phyloP scores from a whole-genome alignment of 2,888 invertebrate genomes.

The Sialis fuliginosa region DNA sequence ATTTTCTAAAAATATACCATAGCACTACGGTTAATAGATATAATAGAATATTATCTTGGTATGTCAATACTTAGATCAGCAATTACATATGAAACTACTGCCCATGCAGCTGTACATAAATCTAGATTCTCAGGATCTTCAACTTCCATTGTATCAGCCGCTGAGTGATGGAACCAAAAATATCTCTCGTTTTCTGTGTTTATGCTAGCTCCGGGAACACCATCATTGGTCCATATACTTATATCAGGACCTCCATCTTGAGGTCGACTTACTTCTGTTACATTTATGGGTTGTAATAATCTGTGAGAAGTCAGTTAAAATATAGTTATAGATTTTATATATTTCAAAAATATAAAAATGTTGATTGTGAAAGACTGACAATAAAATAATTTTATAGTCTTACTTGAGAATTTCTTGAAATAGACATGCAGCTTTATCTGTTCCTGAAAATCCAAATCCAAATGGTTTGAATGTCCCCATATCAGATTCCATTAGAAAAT shows the following conservation, averaged over 20 bases:
- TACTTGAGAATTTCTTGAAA: conserved; percentile 46
- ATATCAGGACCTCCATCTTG: conserved; percentile 52
- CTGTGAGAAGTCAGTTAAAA: conserved; percentile 16
- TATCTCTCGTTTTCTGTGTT: conserved; percentile 51
- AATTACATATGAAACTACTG: conserved; percentile 57
- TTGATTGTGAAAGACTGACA: no score
- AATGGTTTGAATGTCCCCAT: conserved; percentile 59
- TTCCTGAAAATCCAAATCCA: conserved; percentile 50
- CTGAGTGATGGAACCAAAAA: conserved; percentile 60
- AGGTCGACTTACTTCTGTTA: conserved; percentile 35
- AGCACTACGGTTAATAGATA: no score
- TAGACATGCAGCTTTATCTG: conserved; percentile 41
- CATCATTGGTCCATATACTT: conserved; percentile 34
- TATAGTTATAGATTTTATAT: no score
- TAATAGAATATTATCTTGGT: conserved; percentile 25
- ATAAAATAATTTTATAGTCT: conserved; percentile 7
- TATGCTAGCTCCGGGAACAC: conserved; percentile 53
- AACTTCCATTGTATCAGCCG: conserved; percentile 64
- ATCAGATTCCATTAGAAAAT: conserved; percentile 70
- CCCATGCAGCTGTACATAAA: conserved; percentile 58
- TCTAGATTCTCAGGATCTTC: conserved; percentile 52
- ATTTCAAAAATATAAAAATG: no score
- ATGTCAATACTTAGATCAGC: conserved; percentile 56
- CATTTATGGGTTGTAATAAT: conserved; percentile 46
- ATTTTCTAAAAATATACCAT: no score